phyloP scores from a whole-genome alignment of 2,797 vertebrate genomes.

The Chelon auratus region DNA sequence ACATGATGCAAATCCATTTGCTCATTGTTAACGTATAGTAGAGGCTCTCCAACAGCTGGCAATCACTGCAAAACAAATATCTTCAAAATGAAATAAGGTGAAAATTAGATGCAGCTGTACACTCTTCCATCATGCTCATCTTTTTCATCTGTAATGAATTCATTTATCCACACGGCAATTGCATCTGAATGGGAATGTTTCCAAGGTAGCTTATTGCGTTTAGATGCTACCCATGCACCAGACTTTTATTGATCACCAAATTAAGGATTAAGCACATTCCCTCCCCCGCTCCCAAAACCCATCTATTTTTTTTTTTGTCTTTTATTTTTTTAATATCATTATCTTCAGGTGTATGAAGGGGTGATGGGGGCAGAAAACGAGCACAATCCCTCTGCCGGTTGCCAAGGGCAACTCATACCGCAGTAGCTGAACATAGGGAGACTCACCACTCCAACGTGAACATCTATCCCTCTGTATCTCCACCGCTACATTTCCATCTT shows the following conservation, averaged over 20 bases:
- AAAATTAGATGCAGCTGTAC: slow-evolving; percentile 40
- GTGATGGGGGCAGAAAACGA: slow-evolving; percentile 7
- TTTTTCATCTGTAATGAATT: slow-evolving; percentile 30
- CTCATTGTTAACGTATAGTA: not conserved
- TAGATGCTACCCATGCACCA: slow-evolving; percentile 15
- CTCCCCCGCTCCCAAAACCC: not conserved
- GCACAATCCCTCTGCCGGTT: slow-evolving; percentile 38
- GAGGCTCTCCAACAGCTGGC: not conserved
- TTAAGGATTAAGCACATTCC: slow-evolving; percentile 39
- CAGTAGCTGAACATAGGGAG: slow-evolving; percentile 24
- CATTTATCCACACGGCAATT: slow-evolving; percentile 39
- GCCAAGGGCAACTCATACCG: slow-evolving; percentile 30
- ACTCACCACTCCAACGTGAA: slow-evolving; percentile 28
- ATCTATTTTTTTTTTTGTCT: not conserved
- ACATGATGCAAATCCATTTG: not conserved
- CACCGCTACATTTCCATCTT: slow-evolving; percentile 30
- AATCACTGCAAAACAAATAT: slow-evolving; percentile 43
- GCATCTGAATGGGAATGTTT: slow-evolving; percentile 43
- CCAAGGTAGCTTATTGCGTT: slow-evolving; percentile 29
- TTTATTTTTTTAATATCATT: slow-evolving; percentile 13
- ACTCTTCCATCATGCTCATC: not conserved
- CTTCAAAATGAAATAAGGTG: slow-evolving; percentile 39
- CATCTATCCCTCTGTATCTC: not conserved
- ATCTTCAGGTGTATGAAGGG: slow-evolving; percentile 21
- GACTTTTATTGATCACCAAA: slow-evolving; percentile 39